Base-by-base conservation (phyloP, 2,888 invertebrate genomes). In the Andrena fulva region DNA sequence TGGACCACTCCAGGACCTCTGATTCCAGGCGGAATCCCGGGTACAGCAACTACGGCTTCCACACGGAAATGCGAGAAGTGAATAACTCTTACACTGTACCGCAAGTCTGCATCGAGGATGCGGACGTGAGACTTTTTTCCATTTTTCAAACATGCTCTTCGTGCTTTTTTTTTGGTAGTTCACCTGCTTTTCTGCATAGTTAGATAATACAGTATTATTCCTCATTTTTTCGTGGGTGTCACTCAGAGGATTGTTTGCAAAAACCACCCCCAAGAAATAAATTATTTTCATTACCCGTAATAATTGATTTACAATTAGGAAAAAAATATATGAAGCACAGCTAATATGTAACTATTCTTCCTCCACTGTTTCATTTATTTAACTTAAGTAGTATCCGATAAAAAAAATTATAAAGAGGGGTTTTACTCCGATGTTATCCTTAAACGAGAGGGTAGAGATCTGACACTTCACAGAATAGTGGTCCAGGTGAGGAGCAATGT, bases 31-130 rank as follows among this genome's bases (percentile, higher is more conserved):
- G 89, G 68, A 85, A 84, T 0, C 87, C 91, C 0, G 90, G 89
- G 66, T 93, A 92, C 86, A 92, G 88, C 79, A 93, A 93, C 89
- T 93, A 92, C 69, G 93, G 90, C 42, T 93, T 91, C 74, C 89
- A 90, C 63, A 81, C 92, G 62, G 93, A 94, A 77, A 93, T 93
- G 92, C 90, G 91, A 77, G 93, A 93, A 84, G 88, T 92, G 59
- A 92, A 92, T 67, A 91, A 87, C 78, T 83, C 88, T 56, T 92
- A 93, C 79, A 87, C 89, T n/a, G 86, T 92, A 16, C 93, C 93
- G 10, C 89, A 89, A 66, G 90, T 93, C 56, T 90, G 89, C 73
- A 80, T 93, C 76, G 91, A 93, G 73, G 90, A 92, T 84, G 82
- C 90, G 76, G 90, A 92, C 80, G 93, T 93, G 83, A 83, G 83